These are phyloP conservation scores for Apodemia duryi DNA, from an alignment of 2,888 invertebrate species.

Conservation along the genomic window DNA sequence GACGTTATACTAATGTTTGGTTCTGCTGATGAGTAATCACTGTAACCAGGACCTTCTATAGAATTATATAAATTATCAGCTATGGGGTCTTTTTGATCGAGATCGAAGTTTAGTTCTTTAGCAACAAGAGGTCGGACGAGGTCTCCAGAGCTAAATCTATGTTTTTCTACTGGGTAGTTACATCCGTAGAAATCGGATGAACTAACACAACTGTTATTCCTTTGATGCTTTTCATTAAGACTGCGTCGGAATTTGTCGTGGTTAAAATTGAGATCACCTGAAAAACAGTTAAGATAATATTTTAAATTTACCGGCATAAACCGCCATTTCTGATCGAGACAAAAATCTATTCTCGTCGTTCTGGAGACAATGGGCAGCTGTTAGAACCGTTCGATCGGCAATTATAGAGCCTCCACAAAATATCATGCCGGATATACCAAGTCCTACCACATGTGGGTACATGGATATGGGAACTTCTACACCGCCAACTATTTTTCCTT, in stretches of 20 bases:
- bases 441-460: conserved; percentile 27
- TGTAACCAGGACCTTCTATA: conserved; percentile 56
- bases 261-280: conserved; percentile 70
- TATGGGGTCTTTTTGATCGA: conserved; percentile 52
- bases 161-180: conserved; percentile 75
- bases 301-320: conserved; percentile 13
- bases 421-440: background rate
- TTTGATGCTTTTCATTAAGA: conserved; percentile 73
- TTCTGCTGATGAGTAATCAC: conserved; percentile 56
- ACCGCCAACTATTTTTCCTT: conserved; percentile 25
- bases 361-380: conserved; percentile 10
- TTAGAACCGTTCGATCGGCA: background rate
- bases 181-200: conserved; percentile 77
- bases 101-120: conserved; percentile 64
- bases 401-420: conserved; percentile 14
- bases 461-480: conserved; percentile 27
- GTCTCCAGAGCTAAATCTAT: conserved; percentile 72
- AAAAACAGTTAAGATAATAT: background rate
- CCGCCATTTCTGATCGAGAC: background rate
- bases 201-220: conserved; percentile 75
- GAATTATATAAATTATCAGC: conserved; percentile 65
- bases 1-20: conserved; percentile 49
- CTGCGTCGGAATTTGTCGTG: conserved; percentile 70
- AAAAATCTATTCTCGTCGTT: background rate
- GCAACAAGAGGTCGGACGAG: conserved; percentile 69